Evolutionary conservation across 2,797 vertebrate species (phyloP).

Genomic region (Eulemur mongoz): DNA sequence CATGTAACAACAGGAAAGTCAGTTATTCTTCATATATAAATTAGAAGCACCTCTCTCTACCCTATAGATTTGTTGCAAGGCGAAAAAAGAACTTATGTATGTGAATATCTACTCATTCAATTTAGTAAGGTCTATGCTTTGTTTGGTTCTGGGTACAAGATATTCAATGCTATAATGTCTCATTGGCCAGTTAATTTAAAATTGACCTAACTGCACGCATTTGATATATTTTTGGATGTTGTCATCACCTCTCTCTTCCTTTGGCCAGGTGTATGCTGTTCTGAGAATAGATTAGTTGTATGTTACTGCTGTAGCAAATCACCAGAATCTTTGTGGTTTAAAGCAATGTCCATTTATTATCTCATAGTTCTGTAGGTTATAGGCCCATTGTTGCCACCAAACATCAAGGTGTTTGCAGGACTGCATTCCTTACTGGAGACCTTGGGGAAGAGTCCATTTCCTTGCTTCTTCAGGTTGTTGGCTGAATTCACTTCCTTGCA

Average conservation of each 20-base stretch:
- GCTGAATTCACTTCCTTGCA: not conserved
- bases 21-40: not conserved
- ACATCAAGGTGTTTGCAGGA: not conserved
- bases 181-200: not conserved
- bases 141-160: not conserved
- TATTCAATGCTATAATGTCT: not conserved
- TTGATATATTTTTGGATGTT: conserved; percentile 17
- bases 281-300: not conserved
- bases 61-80: not conserved
- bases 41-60: not conserved
- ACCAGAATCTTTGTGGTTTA: not conserved
- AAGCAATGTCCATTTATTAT: not conserved
- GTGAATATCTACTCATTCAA: not conserved
- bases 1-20: not conserved
- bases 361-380: not conserved
- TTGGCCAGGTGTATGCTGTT: not conserved
- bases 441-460: not conserved
- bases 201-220: not conserved
- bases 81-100: not conserved
- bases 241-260: not conserved
- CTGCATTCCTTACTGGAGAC: not conserved
- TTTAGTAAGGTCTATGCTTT: not conserved
- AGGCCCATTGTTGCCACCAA: not conserved
- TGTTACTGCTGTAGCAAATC: not conserved
- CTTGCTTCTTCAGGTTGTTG: not conserved